A percentile compares a stretch with the other conserved stretches of the same genome.
These are phyloP conservation scores for Lucilia cuprina DNA, from an alignment of 1,140 invertebrate species.

Conservation along the genomic window DNA sequence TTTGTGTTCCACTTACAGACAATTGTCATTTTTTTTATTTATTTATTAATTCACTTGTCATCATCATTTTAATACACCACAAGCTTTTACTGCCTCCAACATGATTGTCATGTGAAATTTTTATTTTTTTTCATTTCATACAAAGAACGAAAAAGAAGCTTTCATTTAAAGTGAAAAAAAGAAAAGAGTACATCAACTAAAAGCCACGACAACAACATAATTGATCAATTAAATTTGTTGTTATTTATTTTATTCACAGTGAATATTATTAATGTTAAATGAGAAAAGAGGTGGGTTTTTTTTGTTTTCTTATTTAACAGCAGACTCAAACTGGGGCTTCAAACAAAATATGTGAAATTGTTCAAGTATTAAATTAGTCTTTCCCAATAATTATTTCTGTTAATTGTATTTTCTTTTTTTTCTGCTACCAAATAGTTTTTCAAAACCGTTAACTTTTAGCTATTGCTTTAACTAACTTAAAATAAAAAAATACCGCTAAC, in stretches of 20 bases:
- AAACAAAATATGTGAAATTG: too few relatives aligned
- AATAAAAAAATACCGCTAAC: conserved; percentile 19
- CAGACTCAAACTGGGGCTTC: too few relatives aligned
- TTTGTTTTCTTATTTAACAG: too few relatives aligned
- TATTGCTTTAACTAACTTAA: neutral
- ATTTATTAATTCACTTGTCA: conserved; percentile 18
- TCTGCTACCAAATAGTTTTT: neutral
- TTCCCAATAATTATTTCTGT: neutral
- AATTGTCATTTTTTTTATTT: too few relatives aligned
- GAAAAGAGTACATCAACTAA: neutral
- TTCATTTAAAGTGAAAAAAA: neutral
- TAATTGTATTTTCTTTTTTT: neutral
- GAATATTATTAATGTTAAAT: neutral
- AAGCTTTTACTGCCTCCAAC: neutral
- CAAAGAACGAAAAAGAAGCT: neutral
- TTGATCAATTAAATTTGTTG: conserved; percentile 11
- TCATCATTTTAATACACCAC: neutral
- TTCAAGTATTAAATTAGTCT: neutral
- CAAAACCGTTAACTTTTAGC: neutral
- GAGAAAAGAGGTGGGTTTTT: neutral
- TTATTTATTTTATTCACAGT: neutral
- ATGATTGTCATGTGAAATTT: conserved; percentile 15
- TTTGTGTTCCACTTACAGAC: neutral
- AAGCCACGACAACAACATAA: neutral
- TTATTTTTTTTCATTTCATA: neutral